Evolutionary conservation across 2,113 vertebrate genomes (phyloP).

Genomic region (Prionailurus viverrinus): DNA sequence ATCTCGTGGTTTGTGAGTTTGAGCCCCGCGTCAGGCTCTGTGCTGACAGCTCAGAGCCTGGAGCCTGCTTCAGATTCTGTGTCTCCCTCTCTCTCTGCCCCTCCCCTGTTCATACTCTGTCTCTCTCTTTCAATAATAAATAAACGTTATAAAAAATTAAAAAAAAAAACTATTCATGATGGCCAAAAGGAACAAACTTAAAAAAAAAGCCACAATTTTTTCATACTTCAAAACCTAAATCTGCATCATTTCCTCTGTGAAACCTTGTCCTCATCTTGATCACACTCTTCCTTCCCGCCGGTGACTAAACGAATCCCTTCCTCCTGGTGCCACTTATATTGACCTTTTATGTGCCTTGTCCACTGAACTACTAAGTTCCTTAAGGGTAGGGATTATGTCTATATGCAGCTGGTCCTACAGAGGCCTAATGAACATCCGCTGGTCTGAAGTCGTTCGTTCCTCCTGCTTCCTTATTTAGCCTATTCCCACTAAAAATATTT

Average conservation of each 20-base stretch:
- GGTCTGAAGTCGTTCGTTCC: neutral
- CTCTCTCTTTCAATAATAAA: no score
- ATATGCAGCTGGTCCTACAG: neutral
- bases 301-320: neutral
- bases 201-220: neutral
- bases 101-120: no score
- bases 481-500: conserved; percentile 24
- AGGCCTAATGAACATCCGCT: neutral
- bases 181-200: neutral
- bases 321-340: neutral
- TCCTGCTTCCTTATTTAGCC: conserved; percentile 36
- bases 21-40: no score
- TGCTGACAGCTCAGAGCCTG: no score
- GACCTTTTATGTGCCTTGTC: neutral
- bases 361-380: neutral
- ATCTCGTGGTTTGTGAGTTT: no score
- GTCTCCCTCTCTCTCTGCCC: no score
- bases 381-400: neutral
- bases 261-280: neutral
- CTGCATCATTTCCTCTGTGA: neutral
- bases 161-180: neutral
- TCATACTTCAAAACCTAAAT: neutral
- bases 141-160: no score
- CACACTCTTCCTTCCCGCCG: neutral
- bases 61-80: no score